These are phyloP conservation scores for Helicolenus hilgendorfi DNA, from an alignment of 2,797 vertebrate genomes.

Conservation along the genomic window DNA sequence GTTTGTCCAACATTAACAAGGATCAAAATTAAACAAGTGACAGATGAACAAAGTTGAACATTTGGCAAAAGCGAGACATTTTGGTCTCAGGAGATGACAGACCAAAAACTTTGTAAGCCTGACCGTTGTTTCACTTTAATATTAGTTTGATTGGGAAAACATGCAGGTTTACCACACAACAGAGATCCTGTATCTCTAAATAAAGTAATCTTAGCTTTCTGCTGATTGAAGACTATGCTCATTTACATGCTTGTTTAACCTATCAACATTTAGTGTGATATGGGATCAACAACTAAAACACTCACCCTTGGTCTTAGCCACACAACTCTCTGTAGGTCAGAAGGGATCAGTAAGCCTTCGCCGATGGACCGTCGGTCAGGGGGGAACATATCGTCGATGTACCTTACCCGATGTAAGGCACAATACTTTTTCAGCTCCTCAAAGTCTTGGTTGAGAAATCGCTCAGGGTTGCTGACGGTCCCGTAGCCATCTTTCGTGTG, in stretches of 20 bases:
- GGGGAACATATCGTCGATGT: conserved; percentile 83
- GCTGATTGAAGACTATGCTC: not conserved
- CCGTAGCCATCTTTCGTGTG: conserved; percentile 68
- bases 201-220: not conserved
- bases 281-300: not conserved
- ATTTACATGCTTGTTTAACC: not conserved
- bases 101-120: too few relatives aligned
- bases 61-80: not conserved
- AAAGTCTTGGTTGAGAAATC: conserved; percentile 81
- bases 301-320: conserved; percentile 87
- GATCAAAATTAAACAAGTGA: not conserved
- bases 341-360: conserved; percentile 23
- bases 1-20: not conserved
- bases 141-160: too few relatives aligned
- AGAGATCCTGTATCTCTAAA: not conserved
- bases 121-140: too few relatives aligned
- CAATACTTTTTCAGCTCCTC: conserved; percentile 70
- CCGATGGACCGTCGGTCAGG: conserved; percentile 83
- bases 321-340: conserved; percentile 45
- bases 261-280: not conserved
- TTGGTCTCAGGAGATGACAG: not conserved
- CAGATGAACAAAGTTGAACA: not conserved
- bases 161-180: too few relatives aligned
- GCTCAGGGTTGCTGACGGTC: conserved; percentile 67
- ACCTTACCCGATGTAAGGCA: conserved; percentile 29